These are phyloP conservation scores for Kuschelorhynchus macadamiae DNA, from an alignment of 2,888 invertebrate genomes.

Conservation along the genomic window DNA sequence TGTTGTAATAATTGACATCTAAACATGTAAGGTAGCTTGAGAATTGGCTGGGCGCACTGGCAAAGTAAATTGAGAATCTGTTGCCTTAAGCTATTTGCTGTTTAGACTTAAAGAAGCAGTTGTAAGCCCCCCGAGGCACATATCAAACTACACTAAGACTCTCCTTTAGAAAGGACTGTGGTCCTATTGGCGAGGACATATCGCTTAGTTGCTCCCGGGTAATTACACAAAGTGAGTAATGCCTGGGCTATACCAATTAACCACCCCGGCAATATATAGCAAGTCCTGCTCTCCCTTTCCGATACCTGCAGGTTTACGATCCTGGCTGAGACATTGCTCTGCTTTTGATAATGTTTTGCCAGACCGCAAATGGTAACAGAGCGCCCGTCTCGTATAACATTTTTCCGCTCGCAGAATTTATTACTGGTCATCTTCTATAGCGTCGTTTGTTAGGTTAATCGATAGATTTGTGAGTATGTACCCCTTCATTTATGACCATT, in stretches of 20 bases:
- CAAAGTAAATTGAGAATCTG: slow-evolving; percentile 57
- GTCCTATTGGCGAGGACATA: slow-evolving; percentile 68
- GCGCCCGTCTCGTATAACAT: slow-evolving; percentile 46
- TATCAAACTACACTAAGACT: slow-evolving; percentile 60
- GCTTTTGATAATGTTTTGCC: slow-evolving; percentile 51
- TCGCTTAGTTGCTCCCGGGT: slow-evolving; percentile 67
- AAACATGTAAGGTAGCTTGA: slow-evolving; percentile 48
- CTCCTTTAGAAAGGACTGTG: slow-evolving; percentile 43
- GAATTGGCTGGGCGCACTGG: slow-evolving; percentile 43
- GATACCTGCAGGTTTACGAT: slow-evolving; percentile 50
- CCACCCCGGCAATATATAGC: slow-evolving; percentile 56
- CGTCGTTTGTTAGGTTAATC: no score
- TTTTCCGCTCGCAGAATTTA: slow-evolving; percentile 44
- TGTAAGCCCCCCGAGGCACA: slow-evolving; percentile 63
- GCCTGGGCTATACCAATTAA: slow-evolving; percentile 68
- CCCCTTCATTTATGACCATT: no score
- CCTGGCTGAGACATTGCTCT: slow-evolving; percentile 49
- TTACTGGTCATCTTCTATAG: no score
- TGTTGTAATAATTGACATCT: slow-evolving; percentile 51
- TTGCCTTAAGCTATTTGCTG: slow-evolving; percentile 57
- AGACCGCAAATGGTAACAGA: slow-evolving; percentile 51
- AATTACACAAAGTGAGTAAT: slow-evolving; percentile 69
- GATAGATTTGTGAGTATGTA: no score
- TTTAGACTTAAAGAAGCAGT: slow-evolving; percentile 61
- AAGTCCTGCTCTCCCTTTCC: slow-evolving; percentile 42